phyloP scores from a whole-genome alignment of 2,113 vertebrate species.

The Cygnus buccinator region DNA sequence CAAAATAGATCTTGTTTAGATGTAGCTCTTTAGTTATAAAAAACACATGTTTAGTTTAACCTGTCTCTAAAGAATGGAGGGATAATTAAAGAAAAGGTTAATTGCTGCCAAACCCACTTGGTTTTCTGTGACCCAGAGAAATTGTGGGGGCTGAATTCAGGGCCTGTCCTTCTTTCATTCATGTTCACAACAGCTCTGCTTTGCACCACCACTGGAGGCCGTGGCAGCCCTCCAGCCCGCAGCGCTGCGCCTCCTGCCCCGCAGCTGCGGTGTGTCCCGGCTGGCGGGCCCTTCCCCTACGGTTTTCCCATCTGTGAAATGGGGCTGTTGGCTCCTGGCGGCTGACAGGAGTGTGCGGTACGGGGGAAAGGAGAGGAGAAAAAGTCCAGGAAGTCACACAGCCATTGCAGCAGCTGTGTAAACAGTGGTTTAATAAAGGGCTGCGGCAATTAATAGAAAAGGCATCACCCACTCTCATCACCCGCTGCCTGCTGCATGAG shows the following conservation, averaged over 20 bases:
- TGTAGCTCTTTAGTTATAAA: background rate
- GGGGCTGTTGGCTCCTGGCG: background rate
- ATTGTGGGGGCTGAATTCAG: background rate
- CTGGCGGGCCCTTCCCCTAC: background rate
- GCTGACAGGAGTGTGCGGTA: accelerated
- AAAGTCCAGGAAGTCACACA: accelerated
- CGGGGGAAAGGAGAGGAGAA: background rate
- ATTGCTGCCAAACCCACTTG: background rate
- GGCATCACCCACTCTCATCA: background rate
- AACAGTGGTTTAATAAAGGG: background rate
- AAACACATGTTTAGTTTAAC: background rate
- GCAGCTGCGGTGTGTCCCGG: background rate
- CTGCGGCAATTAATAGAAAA: background rate
- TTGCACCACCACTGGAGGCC: background rate
- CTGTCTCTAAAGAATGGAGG: background rate
- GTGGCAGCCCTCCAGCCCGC: accelerated
- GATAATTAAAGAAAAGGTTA: background rate
- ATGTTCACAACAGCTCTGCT: background rate
- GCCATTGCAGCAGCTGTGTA: background rate
- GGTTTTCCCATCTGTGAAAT: background rate
- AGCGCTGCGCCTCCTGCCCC: background rate
- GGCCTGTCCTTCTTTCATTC: background rate
- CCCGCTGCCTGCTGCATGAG: background rate
- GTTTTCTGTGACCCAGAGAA: background rate
- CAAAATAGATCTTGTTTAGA: background rate